These are phyloP conservation scores for Cerastis leucographa DNA, from an alignment of 2,888 invertebrate species.

Conservation along the genomic window DNA sequence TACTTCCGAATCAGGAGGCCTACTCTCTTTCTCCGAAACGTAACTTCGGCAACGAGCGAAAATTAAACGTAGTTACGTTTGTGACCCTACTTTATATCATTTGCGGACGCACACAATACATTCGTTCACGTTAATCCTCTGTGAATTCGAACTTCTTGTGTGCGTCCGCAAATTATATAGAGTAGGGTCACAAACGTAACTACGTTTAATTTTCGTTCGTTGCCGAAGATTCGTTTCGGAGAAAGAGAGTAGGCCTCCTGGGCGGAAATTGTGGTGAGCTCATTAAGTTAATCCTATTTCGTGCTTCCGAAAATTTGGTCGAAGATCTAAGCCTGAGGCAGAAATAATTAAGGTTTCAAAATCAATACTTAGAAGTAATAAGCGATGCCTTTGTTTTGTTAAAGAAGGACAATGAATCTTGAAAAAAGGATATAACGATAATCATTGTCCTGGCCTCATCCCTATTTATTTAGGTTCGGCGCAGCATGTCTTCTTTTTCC, in stretches of 20 bases:
- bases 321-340: neutral
- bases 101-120: too few relatives aligned
- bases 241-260: too few relatives aligned
- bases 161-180: too few relatives aligned
- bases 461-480: neutral
- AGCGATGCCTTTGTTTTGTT: neutral
- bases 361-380: neutral
- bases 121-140: too few relatives aligned
- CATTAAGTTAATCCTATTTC: constrained; percentile 8
- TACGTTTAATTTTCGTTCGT: too few relatives aligned
- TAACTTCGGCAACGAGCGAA: too few relatives aligned
- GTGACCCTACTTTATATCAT: too few relatives aligned
- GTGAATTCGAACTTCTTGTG: too few relatives aligned
- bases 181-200: too few relatives aligned
- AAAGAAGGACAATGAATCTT: neutral
- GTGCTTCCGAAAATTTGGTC: constrained; percentile 11
- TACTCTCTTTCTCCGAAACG: too few relatives aligned
- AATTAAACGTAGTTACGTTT: too few relatives aligned
- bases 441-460: neutral
- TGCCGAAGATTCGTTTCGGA: too few relatives aligned
- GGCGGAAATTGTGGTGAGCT: constrained; percentile 11
- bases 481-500: neutral
- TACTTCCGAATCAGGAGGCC: constrained; percentile 33
- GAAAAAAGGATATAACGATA: neutral
- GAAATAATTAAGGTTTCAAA: neutral